Evolutionary conservation across 2,888 invertebrate species (phyloP), one percentile per base, ranked within the genome.

Genomic region (Mellilla xanthometata): DNA sequence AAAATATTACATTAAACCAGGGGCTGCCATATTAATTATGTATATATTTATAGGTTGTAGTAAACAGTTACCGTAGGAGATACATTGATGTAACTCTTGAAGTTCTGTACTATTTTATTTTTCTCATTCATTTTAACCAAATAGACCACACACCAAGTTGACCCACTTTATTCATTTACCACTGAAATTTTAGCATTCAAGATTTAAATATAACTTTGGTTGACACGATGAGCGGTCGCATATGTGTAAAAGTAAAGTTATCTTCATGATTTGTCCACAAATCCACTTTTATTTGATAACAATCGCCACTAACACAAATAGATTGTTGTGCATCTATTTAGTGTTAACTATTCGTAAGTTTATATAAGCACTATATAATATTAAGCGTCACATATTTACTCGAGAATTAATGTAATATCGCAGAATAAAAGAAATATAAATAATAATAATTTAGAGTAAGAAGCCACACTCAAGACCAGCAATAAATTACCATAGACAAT

Each of bases 51-150:
- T 6, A 19, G 3, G 6, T 19, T 19, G 6, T n/a, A n/a, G 15
- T 5, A 19, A 3, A 19, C 6, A 24, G 2, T 78, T 70, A 88
- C 88, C 80, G 77, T 65, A 44, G 82, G 72, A 50, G 83, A 76
- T 58, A 82, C 83, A 64, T 85, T 85, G 65, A 91, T 84, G 77
- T 91, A 91, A 69, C 91, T 91, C 74, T 85, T 91, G 73, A 91
- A 91, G 73, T 90, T 91, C 60, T 88, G 85, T 48, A 83, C 83
- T 54, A 89, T 64, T 72, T 87, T 15, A 15, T 15, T 89, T 76
- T 87, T 89, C 62, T 91, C 91, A 73, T 89, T 89, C 91, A 91
- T 91, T 81, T 76, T 90, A 72, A 66, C 69, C 65, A 69, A 68
- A 61, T 71, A 63, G 52, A 57, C 64, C 67, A 62, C 64, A 62